Evolutionary conservation across 1,140 invertebrate genomes (phyloP).

Genomic region (Apis dorsata): DNA sequence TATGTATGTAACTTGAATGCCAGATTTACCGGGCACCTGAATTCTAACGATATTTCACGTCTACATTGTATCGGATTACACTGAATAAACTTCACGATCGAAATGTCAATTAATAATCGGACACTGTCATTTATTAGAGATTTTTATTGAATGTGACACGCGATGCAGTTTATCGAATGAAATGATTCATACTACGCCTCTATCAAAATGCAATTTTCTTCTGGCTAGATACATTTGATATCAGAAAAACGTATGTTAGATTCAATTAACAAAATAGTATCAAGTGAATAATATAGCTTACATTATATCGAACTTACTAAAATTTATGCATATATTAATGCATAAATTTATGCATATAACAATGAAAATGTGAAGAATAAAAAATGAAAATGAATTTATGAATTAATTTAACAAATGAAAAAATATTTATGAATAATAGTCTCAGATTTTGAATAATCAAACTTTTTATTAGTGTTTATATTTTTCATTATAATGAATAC

Average conservation of each 20-base stretch:
- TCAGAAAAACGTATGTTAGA: neutral
- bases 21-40: slow-evolving; percentile 48
- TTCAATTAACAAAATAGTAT: neutral
- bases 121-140: slow-evolving; percentile 30
- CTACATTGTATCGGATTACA: slow-evolving; percentile 55
- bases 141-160: slow-evolving; percentile 5
- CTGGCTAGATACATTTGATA: neutral
- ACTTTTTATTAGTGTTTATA: slow-evolving; percentile 16
- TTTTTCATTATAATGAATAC: neutral
- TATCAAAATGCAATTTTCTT: neutral
- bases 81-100: slow-evolving; percentile 2
- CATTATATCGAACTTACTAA: neutral
- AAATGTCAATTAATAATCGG: neutral
- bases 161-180: neutral
- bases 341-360: neutral
- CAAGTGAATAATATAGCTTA: neutral
- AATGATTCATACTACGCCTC: neutral
- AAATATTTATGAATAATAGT: neutral
- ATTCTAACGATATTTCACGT: slow-evolving; percentile 46
- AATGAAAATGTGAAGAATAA: neutral
- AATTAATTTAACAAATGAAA: neutral
- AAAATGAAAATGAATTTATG: neutral
- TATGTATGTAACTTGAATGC: slow-evolving; percentile 27
- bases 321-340: neutral
- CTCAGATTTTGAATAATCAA: neutral